phyloP scores from a whole-genome alignment of 2,797 vertebrate species.

The Phalloptychus januarius region DNA sequence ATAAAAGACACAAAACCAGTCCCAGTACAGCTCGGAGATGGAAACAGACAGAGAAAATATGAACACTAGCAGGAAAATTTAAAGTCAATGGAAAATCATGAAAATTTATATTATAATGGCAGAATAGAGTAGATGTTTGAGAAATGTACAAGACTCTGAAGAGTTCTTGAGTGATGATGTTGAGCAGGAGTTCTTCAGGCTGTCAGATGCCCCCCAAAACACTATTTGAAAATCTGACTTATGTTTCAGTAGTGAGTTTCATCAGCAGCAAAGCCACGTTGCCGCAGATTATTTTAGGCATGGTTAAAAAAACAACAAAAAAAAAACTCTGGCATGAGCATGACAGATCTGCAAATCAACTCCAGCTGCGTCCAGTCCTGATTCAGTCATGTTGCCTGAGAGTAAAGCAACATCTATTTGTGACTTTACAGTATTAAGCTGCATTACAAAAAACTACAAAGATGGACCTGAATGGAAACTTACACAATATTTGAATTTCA shows the following conservation, averaged over 20 bases:
- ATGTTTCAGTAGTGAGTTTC: background rate
- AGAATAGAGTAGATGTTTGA: slow-evolving; percentile 23
- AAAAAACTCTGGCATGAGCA: background rate
- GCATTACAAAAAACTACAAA: background rate
- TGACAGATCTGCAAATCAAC: background rate
- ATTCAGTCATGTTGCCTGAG: background rate
- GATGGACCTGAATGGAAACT: background rate
- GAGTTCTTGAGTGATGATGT: background rate
- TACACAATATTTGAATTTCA: background rate
- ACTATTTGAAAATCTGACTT: background rate
- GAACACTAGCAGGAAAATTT: slow-evolving; percentile 42
- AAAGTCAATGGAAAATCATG: slow-evolving; percentile 31
- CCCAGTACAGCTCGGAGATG: slow-evolving; percentile 62
- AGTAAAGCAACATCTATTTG: background rate
- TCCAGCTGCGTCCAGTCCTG: background rate
- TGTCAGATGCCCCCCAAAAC: background rate
- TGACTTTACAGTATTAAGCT: background rate
- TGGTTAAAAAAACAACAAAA: background rate
- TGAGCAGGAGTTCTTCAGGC: background rate
- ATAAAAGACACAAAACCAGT: slow-evolving; percentile 69
- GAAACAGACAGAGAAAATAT: slow-evolving; percentile 26
- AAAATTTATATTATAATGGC: slow-evolving; percentile 8
- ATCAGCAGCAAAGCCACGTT: background rate
- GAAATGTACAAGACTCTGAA: background rate
- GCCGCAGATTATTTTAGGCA: background rate